Percentiles rank a stretch among this genome's conserved stretches.
phyloP scores from a whole-genome alignment of 1,140 invertebrate species.

The Brachionus rubens region DNA sequence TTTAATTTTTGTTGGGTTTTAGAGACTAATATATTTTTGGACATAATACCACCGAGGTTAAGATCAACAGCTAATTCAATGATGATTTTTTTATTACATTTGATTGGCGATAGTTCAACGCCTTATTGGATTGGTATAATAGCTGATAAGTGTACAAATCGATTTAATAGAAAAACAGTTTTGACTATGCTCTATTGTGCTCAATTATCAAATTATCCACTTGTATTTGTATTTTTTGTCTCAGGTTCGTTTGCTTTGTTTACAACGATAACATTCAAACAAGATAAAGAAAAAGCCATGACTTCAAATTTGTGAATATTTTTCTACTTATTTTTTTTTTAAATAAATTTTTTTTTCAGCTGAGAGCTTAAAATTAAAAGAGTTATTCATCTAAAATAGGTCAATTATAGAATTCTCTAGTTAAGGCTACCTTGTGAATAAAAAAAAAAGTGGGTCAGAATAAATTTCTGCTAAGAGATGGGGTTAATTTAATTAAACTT shows the following conservation, averaged over 20 bases:
- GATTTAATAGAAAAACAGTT: neutral
- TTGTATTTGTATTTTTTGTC: conserved; percentile 37
- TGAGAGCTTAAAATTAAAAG: no score
- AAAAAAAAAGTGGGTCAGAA: no score
- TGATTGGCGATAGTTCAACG: conserved; percentile 32
- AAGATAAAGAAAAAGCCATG: neutral
- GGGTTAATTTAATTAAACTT: no score
- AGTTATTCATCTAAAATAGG: no score
- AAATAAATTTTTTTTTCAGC: conserved; percentile 5
- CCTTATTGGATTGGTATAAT: conserved; percentile 45
- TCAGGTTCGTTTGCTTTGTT: conserved; percentile 7
- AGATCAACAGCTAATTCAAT: conserved; percentile 38
- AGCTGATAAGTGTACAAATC: conserved; percentile 21
- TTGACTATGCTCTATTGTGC: neutral
- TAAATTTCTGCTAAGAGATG: no score
- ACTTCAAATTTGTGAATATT: no score
- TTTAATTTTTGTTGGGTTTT: conserved; percentile 45
- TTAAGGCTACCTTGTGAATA: no score
- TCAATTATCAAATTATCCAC: conserved; percentile 34
- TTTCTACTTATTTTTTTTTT: neutral
- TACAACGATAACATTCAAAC: neutral
- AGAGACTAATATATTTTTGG: conserved; percentile 42
- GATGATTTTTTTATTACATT: conserved; percentile 37
- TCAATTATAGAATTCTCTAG: no score
- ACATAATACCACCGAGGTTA: neutral